Evolutionary conservation across 2,888 invertebrate genomes (phyloP).

Genomic region (Cephus runcator): DNA sequence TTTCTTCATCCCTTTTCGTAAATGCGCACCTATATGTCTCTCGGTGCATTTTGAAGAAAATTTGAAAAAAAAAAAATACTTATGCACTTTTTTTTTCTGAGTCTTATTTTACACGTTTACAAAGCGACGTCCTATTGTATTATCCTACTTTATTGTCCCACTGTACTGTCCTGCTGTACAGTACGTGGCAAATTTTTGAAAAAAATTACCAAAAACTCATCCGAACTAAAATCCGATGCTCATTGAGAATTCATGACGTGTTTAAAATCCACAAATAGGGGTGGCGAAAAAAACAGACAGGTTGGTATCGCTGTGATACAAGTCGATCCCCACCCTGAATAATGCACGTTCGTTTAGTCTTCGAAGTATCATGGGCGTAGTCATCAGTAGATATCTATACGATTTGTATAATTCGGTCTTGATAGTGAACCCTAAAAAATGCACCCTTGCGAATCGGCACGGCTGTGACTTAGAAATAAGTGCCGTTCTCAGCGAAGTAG

Average conservation of each 20-base stretch:
- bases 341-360: neutral
- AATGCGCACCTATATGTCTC: neutral
- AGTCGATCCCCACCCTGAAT: neutral
- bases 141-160: too few species aligned
- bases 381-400: neutral
- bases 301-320: neutral
- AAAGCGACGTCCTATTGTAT: neutral
- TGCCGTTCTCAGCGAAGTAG: slow-evolving; percentile 17
- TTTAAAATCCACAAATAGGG: neutral
- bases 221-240: neutral
- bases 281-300: neutral
- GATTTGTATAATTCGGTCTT: neutral
- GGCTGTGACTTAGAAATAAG: slow-evolving; percentile 33
- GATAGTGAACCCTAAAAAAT: neutral
- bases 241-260: neutral
- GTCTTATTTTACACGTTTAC: neutral
- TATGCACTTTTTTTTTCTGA: neutral
- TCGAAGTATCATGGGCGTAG: neutral
- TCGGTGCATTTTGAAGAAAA: neutral
- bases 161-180: too few species aligned
- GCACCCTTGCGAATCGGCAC: neutral
- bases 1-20: neutral
- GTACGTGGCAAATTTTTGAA: neutral
- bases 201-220: neutral
- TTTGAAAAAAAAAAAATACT: neutral